Percentiles rank a stretch among this genome's conserved stretches.
Evolutionary conservation across 2,888 invertebrate genomes (phyloP).

Genomic region (Ferdinandea cuprea): DNA sequence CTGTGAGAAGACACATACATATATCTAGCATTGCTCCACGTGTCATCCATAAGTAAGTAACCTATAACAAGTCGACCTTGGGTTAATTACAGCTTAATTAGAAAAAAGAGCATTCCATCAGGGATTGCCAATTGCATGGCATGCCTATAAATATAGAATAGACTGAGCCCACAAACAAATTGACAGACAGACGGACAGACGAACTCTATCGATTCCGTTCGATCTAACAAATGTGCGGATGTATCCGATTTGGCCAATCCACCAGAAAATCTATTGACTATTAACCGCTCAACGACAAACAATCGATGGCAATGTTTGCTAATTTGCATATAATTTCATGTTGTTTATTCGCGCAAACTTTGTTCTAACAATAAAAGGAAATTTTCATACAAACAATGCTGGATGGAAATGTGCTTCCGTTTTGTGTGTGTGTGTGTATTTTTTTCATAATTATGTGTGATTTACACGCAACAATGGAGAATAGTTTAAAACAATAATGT

Average conservation of each 20-base stretch:
- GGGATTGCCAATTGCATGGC: conserved; percentile 31
- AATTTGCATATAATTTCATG: conserved; percentile 12
- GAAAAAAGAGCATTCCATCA: conserved; percentile 31
- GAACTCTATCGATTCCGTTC: conserved; percentile 40
- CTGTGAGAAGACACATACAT: too few relatives aligned
- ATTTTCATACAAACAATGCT: conserved; percentile 41
- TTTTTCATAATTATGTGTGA: conserved; percentile 38
- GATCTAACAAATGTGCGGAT: conserved; percentile 55
- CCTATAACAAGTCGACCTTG: conserved; percentile 13
- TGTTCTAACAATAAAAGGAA: background rate
- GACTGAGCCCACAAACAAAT: conserved; percentile 1
- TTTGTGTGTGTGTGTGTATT: conserved; percentile 8
- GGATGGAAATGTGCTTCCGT: conserved; percentile 62
- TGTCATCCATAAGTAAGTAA: background rate
- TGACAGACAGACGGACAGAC: background rate
- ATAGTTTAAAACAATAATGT: background rate
- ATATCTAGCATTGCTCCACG: background rate
- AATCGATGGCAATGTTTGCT: conserved; percentile 15
- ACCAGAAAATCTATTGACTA: conserved; percentile 44
- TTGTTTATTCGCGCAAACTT: background rate
- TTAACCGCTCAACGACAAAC: conserved; percentile 54
- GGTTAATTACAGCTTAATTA: conserved; percentile 56
- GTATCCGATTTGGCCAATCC: conserved; percentile 6
- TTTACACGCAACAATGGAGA: conserved; percentile 6
- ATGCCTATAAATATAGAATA: conserved; percentile 7